Base-by-base conservation (phyloP, 2,888 invertebrate genomes). In the Caprella mutica region DNA sequence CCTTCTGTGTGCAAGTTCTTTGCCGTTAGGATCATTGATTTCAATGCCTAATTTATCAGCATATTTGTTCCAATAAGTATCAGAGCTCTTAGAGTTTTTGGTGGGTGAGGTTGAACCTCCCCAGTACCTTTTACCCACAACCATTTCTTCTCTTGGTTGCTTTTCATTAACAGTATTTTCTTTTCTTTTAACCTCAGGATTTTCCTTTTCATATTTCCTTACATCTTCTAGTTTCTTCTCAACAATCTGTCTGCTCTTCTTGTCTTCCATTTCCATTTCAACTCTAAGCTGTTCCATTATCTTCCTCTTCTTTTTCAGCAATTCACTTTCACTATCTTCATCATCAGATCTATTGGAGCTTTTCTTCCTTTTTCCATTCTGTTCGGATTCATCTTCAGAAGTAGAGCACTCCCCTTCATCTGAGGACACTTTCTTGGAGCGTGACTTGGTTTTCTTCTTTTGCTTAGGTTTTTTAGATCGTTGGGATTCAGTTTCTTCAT, bases 61-160 rank as follows among this genome's bases (percentile, higher is more conserved):
- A 59, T 65, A 65, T 42, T 65, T 65, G 42, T 65, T 65, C 65
- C 65, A 65, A 38, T 65, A 64, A 17, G 65, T 64, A 27, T 65
- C 61, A 53, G 59, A 64, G 1, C 56, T 60, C 48, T 62, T 61
- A 9, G 43, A 40, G 4, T 52, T 52, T 19, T 24, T 48, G 55
- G 23, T 44, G 39, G 14, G 27, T 23, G 26, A 27, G 35, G 30
- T 44, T 9, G n/a, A 30, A 14, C 12, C 52, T 3, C 24, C 38
- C 52, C 39, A 52, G 12, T 52, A 52, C 9, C 52, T n/a, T 29
- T 52, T 26, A 24, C 52, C 35, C 9, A 52, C 38, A 19, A 39
- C 52, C 33, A 30, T 26, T 6, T 52, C 35, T 17, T 4, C 24
- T 14, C 23, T n/a, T 27, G 33, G 35, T 17, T 4, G 6, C 17